A percentile compares a stretch with the other conserved stretches of the same genome.
phyloP scores from a whole-genome alignment of 2,797 vertebrate species.

The Cossypha heuglini region DNA sequence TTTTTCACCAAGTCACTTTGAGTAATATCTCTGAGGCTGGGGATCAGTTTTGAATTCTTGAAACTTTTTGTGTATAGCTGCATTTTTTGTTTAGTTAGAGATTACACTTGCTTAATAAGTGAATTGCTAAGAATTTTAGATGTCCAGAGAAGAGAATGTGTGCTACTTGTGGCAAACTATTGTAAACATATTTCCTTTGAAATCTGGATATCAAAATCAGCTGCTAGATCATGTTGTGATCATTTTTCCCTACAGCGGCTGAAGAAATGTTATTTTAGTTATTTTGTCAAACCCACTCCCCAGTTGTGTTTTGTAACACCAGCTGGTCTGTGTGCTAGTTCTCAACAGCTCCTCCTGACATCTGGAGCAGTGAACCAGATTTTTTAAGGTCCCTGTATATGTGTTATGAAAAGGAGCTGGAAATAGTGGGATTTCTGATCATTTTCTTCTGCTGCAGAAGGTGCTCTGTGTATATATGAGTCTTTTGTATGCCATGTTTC shows the following conservation, averaged over 20 bases:
- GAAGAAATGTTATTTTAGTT: not conserved
- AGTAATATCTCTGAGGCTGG: not conserved
- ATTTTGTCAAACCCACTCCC: not conserved
- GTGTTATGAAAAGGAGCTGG: not conserved
- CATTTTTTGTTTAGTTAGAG: not conserved
- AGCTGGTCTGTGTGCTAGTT: not conserved
- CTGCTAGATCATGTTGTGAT: not conserved
- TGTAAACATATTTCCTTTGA: not conserved
- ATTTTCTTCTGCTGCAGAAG: not conserved
- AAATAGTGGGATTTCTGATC: not conserved
- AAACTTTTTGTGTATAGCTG: not conserved
- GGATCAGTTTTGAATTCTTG: not conserved
- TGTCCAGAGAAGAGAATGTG: not conserved
- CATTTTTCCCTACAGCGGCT: not conserved
- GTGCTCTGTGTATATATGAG: not conserved
- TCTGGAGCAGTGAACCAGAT: not conserved
- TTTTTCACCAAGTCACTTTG: not conserved
- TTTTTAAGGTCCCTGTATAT: not conserved
- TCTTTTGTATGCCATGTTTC: not conserved
- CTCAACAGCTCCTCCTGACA: not conserved
- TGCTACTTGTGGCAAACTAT: not conserved
- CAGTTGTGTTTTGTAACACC: not conserved
- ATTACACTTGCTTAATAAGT: not conserved
- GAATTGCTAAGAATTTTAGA: not conserved
- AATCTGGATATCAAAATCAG: not conserved